Evolutionary conservation across 2,797 vertebrate species (phyloP).

Genomic region (Rhadinocentrus ornatus): DNA sequence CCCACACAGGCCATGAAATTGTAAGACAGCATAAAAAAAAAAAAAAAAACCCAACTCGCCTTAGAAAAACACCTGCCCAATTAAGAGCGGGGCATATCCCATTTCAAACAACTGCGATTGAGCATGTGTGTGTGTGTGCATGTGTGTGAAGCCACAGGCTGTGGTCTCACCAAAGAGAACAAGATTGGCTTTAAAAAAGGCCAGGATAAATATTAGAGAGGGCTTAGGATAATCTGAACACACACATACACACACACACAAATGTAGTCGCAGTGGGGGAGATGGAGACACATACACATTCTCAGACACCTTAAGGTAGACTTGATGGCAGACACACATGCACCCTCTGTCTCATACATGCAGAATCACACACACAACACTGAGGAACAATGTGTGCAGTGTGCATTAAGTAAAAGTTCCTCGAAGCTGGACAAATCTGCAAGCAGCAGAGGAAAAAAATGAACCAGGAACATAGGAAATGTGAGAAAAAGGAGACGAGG

Average conservation of each 20-base stretch:
- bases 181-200: slow-evolving; percentile 81
- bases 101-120: slow-evolving; percentile 74
- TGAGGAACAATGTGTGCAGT: slow-evolving; percentile 42
- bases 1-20: slow-evolving; percentile 58
- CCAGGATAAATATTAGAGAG: slow-evolving; percentile 82
- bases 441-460: slow-evolving; percentile 30
- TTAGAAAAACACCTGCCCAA: slow-evolving; percentile 82
- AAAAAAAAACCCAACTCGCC: slow-evolving; percentile 25
- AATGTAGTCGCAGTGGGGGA: slow-evolving; percentile 53
- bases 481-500: neutral
- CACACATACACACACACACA: slow-evolving; percentile 53
- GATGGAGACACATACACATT: slow-evolving; percentile 70
- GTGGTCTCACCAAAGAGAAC: slow-evolving; percentile 76
- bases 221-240: slow-evolving; percentile 79
- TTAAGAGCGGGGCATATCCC: slow-evolving; percentile 75
- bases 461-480: slow-evolving; percentile 3
- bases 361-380: slow-evolving; percentile 37
- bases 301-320: slow-evolving; percentile 78
- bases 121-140: slow-evolving; percentile 31
- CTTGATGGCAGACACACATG: slow-evolving; percentile 60
- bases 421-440: slow-evolving; percentile 61
- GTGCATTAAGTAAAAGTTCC: slow-evolving; percentile 54
- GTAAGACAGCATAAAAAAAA: slow-evolving; percentile 65
- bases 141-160: slow-evolving; percentile 63
- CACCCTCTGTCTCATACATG: slow-evolving; percentile 28